These are phyloP conservation scores for Drosophila multiciliata DNA, from an alignment of 2,888 invertebrate genomes.

Conservation along the genomic window DNA sequence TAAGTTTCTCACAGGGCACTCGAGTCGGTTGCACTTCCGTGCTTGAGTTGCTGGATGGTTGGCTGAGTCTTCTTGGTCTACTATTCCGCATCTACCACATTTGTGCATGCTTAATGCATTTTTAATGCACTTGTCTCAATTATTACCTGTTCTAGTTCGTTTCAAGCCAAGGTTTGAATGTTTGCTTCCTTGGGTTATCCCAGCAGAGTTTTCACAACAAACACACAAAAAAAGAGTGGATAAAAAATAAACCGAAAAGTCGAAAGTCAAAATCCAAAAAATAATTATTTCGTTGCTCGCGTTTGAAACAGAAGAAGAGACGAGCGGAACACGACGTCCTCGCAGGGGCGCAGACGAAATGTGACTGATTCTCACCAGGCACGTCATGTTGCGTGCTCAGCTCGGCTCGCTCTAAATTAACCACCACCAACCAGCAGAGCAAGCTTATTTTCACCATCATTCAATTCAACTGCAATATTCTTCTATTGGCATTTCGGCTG, in stretches of 20 bases:
- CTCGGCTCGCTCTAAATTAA: slow-evolving; percentile 25
- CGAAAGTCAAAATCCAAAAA: slow-evolving; percentile 17
- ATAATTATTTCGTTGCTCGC: slow-evolving; percentile 17
- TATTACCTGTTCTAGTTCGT: slow-evolving; percentile 27
- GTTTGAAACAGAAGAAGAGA: neutral
- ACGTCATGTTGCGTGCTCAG: slow-evolving; percentile 60
- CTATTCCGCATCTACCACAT: neutral
- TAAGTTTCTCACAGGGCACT: slow-evolving; percentile 39
- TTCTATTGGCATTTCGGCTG: slow-evolving; percentile 15
- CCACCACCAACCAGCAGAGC: slow-evolving; percentile 15
- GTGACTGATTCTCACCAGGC: slow-evolving; percentile 63
- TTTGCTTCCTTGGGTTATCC: slow-evolving; percentile 1
- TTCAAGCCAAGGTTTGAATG: slow-evolving; percentile 1
- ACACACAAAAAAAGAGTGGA: neutral
- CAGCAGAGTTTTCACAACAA: slow-evolving; percentile 18
- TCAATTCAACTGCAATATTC: neutral
- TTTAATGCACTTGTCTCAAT: slow-evolving; percentile 41
- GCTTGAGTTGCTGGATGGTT: slow-evolving; percentile 6
- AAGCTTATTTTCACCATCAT: slow-evolving; percentile 6
- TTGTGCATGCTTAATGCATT: slow-evolving; percentile 27
- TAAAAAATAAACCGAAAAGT: slow-evolving; percentile 12
- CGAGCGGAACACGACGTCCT: slow-evolving; percentile 36
- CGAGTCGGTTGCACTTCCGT: slow-evolving; percentile 1
- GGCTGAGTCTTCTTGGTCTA: neutral
- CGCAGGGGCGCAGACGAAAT: slow-evolving; percentile 50